Base-by-base conservation (phyloP, 2,113 vertebrate species). In the Struthio camelus region DNA sequence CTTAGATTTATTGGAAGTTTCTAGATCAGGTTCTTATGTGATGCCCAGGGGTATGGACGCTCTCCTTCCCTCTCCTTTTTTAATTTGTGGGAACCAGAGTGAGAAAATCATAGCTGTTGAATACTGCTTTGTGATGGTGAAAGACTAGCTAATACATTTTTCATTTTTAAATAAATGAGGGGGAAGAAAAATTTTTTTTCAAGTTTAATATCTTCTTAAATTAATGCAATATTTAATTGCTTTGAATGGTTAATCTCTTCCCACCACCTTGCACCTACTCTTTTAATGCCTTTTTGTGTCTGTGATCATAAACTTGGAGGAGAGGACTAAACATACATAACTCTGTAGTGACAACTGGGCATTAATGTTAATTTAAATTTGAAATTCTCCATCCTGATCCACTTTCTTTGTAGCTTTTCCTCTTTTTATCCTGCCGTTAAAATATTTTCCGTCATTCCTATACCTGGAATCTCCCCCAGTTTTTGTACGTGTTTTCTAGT, bases 221-320 rank as follows among this genome's bases (percentile, higher is more conserved):
- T 96, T 85, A 97, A 96, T 86, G 82, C 94, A 95, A 48, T 42
- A 73, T 64, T 95, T 96, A 95, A 94, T 97, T 96, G 90, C 87
- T 93, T 85, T 73, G 87, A 90, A 80, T 90, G 76, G 67, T 90
- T 96, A 92, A 95, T 95, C 54, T 91, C 59, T 94, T 93, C 91
- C 82, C 67, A 93, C 79, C 87, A 85, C 90, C 82, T 96, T 93
- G 76, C 82, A 94, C 90, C 87, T 94, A 87, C 87, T 70, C 95
- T 94, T 95, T 96, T 93, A 59, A 88, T 91, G 93, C 92, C 36
- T 95, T 73, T 91, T 34, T 94, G 62, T 65, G 23, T 95, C 90
- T 95, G 7, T 95, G 92, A 94, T 95, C 65, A 53, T 78, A 61
- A 95, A 75, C 54, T 34, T 93, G 71, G 64, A 91, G 75, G 67